Conservation (phyloP, 1,140 invertebrate genomes). For the Semibalanus balanoides region DNA sequence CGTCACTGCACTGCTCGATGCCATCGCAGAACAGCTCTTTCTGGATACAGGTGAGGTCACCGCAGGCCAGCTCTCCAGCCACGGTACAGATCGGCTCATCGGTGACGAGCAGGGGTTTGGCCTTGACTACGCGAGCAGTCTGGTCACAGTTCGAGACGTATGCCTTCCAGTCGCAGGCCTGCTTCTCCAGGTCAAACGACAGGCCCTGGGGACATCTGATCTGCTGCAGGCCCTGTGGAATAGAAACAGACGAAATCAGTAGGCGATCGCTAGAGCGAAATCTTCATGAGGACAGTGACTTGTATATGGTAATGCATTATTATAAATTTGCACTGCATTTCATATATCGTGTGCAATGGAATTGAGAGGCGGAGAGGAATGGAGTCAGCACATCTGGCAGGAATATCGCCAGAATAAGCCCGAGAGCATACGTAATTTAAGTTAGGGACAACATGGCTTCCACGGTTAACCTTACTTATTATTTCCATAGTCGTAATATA, state of each 20-base stretch:
- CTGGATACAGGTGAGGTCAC: constrained; percentile 71
- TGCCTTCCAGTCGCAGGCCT: constrained; percentile 90
- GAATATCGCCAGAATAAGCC: too few relatives aligned
- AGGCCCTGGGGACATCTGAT: constrained; percentile 86
- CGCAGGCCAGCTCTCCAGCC: constrained; percentile 54
- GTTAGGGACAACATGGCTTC: too few relatives aligned
- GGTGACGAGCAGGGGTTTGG: constrained; percentile 73
- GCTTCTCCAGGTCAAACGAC: constrained; percentile 88
- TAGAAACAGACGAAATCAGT: constrained; percentile 13
- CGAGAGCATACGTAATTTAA: too few relatives aligned
- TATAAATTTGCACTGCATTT: too few relatives aligned
- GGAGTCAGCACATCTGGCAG: too few relatives aligned
- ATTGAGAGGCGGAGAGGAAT: too few relatives aligned
- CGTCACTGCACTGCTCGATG: constrained; percentile 73
- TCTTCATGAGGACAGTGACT: too few relatives aligned
- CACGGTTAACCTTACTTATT: too few relatives aligned
- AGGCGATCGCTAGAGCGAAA: background rate
- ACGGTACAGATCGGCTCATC: constrained; percentile 69
- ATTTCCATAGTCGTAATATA: too few relatives aligned
- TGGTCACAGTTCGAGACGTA: constrained; percentile 84
- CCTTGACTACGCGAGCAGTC: constrained; percentile 77
- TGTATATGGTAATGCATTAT: too few relatives aligned
- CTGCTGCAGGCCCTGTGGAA: constrained; percentile 62
- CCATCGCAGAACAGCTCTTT: constrained; percentile 86
- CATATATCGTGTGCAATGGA: too few relatives aligned